Evolutionary conservation across 2,113 vertebrate species (phyloP).

Genomic region (Toxostoma redivivum): DNA sequence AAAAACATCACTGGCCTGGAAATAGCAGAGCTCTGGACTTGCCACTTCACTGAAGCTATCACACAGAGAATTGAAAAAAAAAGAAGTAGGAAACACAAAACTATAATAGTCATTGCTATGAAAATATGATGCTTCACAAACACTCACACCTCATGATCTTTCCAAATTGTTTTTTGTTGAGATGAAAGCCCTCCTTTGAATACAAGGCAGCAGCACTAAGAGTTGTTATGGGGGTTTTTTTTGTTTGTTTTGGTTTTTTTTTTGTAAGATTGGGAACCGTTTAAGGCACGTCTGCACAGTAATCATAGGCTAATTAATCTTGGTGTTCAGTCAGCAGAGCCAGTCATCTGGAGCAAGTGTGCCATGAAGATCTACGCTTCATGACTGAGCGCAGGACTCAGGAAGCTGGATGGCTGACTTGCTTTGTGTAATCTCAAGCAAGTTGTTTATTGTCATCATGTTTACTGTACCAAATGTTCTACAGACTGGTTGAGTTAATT

Average conservation of each 20-base stretch:
- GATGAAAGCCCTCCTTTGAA: neutral
- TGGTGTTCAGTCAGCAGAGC: neutral
- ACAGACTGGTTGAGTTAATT: neutral
- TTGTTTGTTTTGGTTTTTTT: too few species aligned
- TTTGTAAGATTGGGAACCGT: neutral
- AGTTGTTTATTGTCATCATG: conserved; percentile 22
- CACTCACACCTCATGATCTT: neutral
- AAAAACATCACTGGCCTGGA: neutral
- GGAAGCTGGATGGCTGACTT: neutral
- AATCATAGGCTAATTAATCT: neutral
- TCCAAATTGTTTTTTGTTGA: neutral
- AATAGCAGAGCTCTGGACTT: neutral
- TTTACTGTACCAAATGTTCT: conserved; percentile 39
- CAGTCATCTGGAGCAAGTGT: neutral
- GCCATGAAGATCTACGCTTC: neutral
- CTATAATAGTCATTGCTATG: neutral
- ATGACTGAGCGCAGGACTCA: neutral
- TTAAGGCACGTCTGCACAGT: neutral
- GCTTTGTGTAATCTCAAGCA: neutral
- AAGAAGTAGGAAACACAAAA: neutral
- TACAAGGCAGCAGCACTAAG: neutral
- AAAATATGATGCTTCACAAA: neutral
- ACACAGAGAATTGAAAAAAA: neutral
- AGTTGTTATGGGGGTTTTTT: too few species aligned
- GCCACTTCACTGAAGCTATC: neutral